Base-by-base conservation (phyloP, 1,140 invertebrate species). In the Thalassaphorura encarpata region DNA sequence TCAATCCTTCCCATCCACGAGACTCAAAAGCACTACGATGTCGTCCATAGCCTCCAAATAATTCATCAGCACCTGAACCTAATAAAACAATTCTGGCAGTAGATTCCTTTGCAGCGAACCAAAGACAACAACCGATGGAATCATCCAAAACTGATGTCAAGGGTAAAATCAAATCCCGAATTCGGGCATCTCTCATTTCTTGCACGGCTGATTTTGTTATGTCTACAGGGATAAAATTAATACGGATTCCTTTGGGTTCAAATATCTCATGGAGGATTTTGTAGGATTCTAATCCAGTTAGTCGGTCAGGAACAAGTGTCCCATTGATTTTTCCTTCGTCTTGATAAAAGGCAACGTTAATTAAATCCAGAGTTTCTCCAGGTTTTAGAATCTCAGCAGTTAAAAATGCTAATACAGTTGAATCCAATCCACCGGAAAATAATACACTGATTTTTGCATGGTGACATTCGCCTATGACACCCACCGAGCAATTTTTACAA, bases 341-440 rank as follows among this genome's bases (percentile, higher is more conserved):
- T 36, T 64, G 66, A 15, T 36, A 80, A 77, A 98, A 98, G n/a
- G 92, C 89, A 27, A 97, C 89, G 80, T 97, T 98, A 19, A 97
- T 78, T n/a, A 97, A 77, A 74, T 97, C 93, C 83, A 51, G 15
- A 51, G 53, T 48, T 11, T 13, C 8, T 6, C 19, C 76, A 68
- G 88, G 81, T 36, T n/a, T 36, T 36, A 92, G 68, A 74, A 78
- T 83, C 74, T 81, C 80, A 70, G 93, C 76, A 19, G 84, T 80
- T 26, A 97, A 69, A 29, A 82, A 75, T 29, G 93, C 85, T 58
- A 98, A 72, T 64, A 97, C 79, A 26, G 89, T 82, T 42, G 93
- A 97, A 74, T 98, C 95, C 15, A 98, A 74, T 26, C 95, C 95
- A 52, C 94, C 94, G 65, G 93, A 97, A 77, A 97, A 98, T 62